phyloP scores from a whole-genome alignment of 2,888 invertebrate genomes.

The Pseudoips prasinana region DNA sequence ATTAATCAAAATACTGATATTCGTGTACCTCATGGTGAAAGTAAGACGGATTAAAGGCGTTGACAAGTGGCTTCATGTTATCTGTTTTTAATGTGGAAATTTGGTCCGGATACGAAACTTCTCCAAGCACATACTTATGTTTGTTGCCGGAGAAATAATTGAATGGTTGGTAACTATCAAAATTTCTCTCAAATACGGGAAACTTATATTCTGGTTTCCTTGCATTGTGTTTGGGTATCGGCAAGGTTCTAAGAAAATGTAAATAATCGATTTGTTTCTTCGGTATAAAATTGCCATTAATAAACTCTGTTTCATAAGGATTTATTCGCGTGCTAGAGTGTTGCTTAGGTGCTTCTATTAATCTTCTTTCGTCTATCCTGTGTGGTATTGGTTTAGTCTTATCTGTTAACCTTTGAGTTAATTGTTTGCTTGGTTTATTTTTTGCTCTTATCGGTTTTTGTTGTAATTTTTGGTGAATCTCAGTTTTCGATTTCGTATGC shows the following conservation, averaged over 20 bases:
- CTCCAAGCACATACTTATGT: conserved; percentile 28
- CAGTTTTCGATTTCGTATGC: too few relatives aligned
- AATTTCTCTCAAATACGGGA: conserved; percentile 14
- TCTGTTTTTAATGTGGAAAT: conserved; percentile 18
- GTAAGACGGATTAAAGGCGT: conserved; percentile 38
- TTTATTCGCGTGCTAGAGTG: too few relatives aligned
- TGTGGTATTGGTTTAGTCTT: too few relatives aligned
- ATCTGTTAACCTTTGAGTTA: too few relatives aligned
- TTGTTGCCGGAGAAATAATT: conserved; percentile 31
- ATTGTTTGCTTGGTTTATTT: too few relatives aligned
- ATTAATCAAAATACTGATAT: conserved; percentile 48
- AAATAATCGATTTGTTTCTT: conserved; percentile 8
- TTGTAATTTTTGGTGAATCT: too few relatives aligned
- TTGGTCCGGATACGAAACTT: conserved; percentile 27
- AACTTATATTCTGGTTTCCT: conserved; percentile 12
- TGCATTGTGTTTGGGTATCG: conserved; percentile 2
- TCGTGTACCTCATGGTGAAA: conserved; percentile 52
- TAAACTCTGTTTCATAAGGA: too few relatives aligned
- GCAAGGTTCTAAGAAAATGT: conserved; percentile 14
- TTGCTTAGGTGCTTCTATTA: too few relatives aligned
- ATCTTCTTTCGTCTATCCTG: too few relatives aligned
- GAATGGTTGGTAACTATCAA: conserved; percentile 19
- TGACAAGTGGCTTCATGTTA: conserved; percentile 16
- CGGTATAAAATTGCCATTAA: background rate
- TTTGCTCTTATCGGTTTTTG: too few relatives aligned